Evolutionary conservation across 2,888 invertebrate species (phyloP).

Genomic region (Hyles lineata): DNA sequence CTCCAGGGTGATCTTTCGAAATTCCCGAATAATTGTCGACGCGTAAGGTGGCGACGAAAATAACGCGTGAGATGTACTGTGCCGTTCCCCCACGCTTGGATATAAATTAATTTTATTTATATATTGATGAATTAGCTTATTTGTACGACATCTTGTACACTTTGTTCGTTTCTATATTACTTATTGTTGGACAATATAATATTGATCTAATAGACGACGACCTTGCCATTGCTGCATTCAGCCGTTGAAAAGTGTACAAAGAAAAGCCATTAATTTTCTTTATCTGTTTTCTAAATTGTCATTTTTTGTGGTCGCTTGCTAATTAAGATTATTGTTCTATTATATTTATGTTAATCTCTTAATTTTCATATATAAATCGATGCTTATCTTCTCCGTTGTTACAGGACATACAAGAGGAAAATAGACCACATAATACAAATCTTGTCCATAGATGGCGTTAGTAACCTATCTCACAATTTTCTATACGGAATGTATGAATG

Average conservation of each 20-base stretch:
- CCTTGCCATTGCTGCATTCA: not conserved
- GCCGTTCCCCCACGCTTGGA: slow-evolving; percentile 70
- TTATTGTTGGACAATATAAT: slow-evolving; percentile 21
- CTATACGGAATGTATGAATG: not conserved
- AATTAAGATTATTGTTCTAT: too few relatives aligned
- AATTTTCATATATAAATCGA: too few relatives aligned
- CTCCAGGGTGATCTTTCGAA: slow-evolving; percentile 82
- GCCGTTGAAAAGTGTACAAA: not conserved
- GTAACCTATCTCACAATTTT: not conserved
- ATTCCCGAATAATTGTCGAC: slow-evolving; percentile 83
- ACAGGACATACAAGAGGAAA: too few relatives aligned
- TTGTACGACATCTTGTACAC: slow-evolving; percentile 58
- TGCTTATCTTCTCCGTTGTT: too few relatives aligned
- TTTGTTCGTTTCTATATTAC: slow-evolving; percentile 33
- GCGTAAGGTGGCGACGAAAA: slow-evolving; percentile 79
- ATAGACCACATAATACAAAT: not conserved
- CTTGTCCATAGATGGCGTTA: not conserved
- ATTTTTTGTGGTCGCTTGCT: too few relatives aligned
- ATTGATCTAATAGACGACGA: not conserved
- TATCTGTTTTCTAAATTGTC: not conserved
- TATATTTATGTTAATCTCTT: too few relatives aligned
- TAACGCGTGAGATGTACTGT: slow-evolving; percentile 68
- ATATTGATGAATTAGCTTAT: slow-evolving; percentile 78
- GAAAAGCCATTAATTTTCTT: too few relatives aligned
- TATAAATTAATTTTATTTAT: slow-evolving; percentile 81